Evolutionary conservation across 2,888 invertebrate genomes (phyloP).

Genomic region (Sthenelais limicola): DNA sequence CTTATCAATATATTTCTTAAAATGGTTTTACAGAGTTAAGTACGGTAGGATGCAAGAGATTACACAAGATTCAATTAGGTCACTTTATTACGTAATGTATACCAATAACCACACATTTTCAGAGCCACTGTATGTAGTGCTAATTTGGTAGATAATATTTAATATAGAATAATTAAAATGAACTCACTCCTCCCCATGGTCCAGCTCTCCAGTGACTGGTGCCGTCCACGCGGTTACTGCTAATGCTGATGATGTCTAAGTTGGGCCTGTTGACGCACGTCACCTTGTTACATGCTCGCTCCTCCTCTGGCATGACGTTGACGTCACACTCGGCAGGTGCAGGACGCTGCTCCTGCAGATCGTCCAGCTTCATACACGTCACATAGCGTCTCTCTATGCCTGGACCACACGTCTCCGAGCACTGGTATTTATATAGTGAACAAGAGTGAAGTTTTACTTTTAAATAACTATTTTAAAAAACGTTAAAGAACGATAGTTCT

Average conservation of each 20-base stretch:
- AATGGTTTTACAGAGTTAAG: too few relatives aligned
- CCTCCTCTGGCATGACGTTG: constrained; percentile 54
- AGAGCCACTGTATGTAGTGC: too few relatives aligned
- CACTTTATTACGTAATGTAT: too few relatives aligned
- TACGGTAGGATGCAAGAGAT: too few relatives aligned
- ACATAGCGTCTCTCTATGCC: constrained; percentile 78
- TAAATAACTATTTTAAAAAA: neutral
- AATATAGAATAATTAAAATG: too few relatives aligned
- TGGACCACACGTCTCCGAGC: constrained; percentile 79
- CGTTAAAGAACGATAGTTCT: neutral
- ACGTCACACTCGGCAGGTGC: constrained; percentile 54
- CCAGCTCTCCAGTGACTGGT: constrained; percentile 72
- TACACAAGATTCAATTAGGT: too few relatives aligned
- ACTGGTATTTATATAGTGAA: constrained; percentile 73
- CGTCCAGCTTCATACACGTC: constrained; percentile 74
- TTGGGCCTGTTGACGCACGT: constrained; percentile 49
- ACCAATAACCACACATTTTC: too few relatives aligned
- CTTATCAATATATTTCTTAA: too few relatives aligned
- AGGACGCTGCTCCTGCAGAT: constrained; percentile 51
- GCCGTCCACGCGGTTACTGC: constrained; percentile 60
- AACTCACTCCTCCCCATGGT: constrained; percentile 74
- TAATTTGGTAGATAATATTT: too few relatives aligned
- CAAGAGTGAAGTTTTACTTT: neutral
- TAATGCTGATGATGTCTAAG: constrained; percentile 58
- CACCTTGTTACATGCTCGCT: constrained; percentile 59